Conservation (phyloP, 2,797 vertebrate genomes). For the Microchirus variegatus region DNA sequence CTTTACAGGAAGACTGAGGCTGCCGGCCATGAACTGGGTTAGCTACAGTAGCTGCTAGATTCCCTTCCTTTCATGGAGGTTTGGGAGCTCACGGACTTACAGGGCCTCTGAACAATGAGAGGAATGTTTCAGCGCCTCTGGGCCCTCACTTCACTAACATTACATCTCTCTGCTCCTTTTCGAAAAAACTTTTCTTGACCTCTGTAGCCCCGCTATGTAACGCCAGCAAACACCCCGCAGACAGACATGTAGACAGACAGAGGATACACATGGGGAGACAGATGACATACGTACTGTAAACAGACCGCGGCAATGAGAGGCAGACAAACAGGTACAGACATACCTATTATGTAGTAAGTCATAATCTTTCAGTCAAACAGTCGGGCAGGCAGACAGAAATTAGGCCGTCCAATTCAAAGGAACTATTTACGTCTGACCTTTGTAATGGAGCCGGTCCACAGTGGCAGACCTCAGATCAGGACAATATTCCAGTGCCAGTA, state of each 20-base stretch:
- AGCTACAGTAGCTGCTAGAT: conserved; percentile 72
- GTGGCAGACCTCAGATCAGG: conserved; percentile 53
- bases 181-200: conserved; percentile 77
- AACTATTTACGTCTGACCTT: conserved; percentile 83
- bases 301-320: conserved; percentile 25
- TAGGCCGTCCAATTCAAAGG: conserved; percentile 68
- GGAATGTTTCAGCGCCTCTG: conserved; percentile 79
- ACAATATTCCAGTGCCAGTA: conserved; percentile 49
- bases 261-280: conserved; percentile 15
- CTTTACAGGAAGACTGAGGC: conserved; percentile 44
- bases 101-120: conserved; percentile 84
- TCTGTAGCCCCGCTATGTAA: conserved; percentile 44
- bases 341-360: conserved; percentile 33
- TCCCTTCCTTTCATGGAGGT: conserved; percentile 82
- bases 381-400: conserved; percentile 37
- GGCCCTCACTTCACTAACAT: conserved; percentile 61
- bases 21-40: conserved; percentile 43
- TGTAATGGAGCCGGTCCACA: conserved; percentile 67
- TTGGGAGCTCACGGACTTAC: conserved; percentile 75
- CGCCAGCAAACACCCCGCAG: conserved; percentile 34
- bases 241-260: conserved; percentile 39
- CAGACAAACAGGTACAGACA: conserved; percentile 55
- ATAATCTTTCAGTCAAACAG: conserved; percentile 46
- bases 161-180: conserved; percentile 65
- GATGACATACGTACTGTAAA: conserved; percentile 22